These are phyloP conservation scores for Brachyhypopomus gauderio DNA, from an alignment of 2,113 vertebrate species.

Conservation along the genomic window DNA sequence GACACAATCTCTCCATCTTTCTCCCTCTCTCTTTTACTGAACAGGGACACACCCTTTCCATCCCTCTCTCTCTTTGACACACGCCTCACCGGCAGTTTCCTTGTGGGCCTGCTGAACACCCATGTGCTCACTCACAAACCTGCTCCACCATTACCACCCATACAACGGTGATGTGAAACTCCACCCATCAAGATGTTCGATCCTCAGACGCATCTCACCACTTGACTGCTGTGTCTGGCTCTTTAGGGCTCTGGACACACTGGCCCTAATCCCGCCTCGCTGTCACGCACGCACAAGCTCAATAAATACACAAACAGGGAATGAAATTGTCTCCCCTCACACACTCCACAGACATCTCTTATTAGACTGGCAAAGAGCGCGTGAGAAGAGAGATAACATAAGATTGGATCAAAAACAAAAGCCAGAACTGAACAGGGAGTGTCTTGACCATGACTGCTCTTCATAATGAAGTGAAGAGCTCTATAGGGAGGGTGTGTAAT, in stretches of 20 bases:
- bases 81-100: slow-evolving; percentile 46
- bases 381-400: not conserved
- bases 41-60: slow-evolving; percentile 41
- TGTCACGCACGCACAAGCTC: not conserved
- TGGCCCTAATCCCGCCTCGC: not conserved
- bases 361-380: not conserved
- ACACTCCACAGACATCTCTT: not conserved
- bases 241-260: not conserved
- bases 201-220: not conserved
- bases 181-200: not conserved
- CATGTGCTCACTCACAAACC: slow-evolving; percentile 25
- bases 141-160: not conserved
- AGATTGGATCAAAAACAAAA: slow-evolving; percentile 22
- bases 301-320: not conserved
- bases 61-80: slow-evolving; percentile 38
- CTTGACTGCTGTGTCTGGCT: not conserved
- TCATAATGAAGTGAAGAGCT: slow-evolving; percentile 11
- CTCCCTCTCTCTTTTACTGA: slow-evolving; percentile 30
- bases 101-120: slow-evolving; percentile 24
- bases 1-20: slow-evolving; percentile 1
- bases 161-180: slow-evolving; percentile 14
- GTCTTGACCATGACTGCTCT: not conserved
- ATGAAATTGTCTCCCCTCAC: not conserved
- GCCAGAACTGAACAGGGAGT: slow-evolving; percentile 6
- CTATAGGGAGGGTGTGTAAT: not conserved